phyloP scores from a whole-genome alignment of 2,113 vertebrate genomes.

The Psettodes erumei region DNA sequence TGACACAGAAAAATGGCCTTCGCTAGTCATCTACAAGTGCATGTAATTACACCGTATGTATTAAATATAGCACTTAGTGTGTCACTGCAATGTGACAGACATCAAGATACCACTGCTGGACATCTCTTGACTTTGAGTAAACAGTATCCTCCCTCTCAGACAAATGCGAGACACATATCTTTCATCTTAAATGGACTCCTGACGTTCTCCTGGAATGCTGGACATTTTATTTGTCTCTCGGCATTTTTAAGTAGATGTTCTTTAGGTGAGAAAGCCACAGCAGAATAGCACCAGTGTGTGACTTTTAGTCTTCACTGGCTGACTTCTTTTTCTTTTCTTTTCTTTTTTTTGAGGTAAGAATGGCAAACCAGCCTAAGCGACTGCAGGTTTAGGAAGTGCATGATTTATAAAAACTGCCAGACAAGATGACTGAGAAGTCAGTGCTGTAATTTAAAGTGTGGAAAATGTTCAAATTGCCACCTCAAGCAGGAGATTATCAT shows the following conservation, averaged over 20 bases:
- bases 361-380: constrained; percentile 1
- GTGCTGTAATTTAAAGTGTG: constrained; percentile 22
- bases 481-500: constrained; percentile 9
- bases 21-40: neutral
- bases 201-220: constrained; percentile 23
- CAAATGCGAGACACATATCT: neutral
- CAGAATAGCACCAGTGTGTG: neutral
- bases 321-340: constrained; percentile 10
- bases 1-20: constrained; percentile 40
- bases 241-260: neutral
- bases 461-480: constrained; percentile 1
- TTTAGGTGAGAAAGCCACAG: constrained; percentile 3
- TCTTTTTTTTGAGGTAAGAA: neutral
- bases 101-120: constrained; percentile 1
- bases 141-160: constrained; percentile 16
- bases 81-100: constrained; percentile 23
- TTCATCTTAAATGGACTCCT: constrained; percentile 9
- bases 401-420: constrained; percentile 18
- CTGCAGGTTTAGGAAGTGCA: no score
- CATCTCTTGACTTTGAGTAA: constrained; percentile 24
- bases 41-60: constrained; percentile 23
- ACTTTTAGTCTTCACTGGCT: constrained; percentile 4
- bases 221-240: constrained; percentile 12
- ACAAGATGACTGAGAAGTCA: constrained; percentile 11
- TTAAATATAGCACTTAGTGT: constrained; percentile 47